Evolutionary conservation across 2,888 invertebrate species (phyloP).

Genomic region (Tortricodes alternella): DNA sequence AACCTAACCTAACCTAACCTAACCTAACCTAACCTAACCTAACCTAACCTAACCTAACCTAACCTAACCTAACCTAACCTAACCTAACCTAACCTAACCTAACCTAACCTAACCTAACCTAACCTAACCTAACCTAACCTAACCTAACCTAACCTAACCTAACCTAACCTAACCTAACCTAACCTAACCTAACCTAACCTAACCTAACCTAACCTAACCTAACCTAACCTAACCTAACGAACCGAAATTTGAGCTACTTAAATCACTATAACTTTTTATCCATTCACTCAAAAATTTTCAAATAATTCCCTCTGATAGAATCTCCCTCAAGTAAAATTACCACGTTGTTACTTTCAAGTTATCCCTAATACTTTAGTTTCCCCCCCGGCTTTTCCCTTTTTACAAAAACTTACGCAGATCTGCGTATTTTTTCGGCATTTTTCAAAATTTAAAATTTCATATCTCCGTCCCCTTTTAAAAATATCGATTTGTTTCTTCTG

Average conservation of each 20-base stretch:
- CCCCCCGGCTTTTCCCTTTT: no score
- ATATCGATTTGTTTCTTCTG: no score
- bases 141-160: neutral
- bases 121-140: neutral
- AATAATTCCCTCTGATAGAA: no score
- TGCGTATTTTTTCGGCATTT: no score
- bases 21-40: neutral
- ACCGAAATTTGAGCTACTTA: slow-evolving; percentile 24
- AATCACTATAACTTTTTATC: no score
- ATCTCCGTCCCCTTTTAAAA: no score
- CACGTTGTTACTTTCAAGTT: no score
- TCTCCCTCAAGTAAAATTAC: no score
- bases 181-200: neutral
- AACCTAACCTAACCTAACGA: neutral
- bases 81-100: neutral
- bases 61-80: neutral
- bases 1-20: neutral
- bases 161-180: neutral
- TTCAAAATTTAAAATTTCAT: no score
- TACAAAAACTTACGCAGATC: no score
- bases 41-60: neutral
- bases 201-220: neutral
- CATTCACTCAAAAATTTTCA: no score
- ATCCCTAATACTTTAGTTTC: no score
- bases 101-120: neutral